phyloP scores from a whole-genome alignment of 2,797 vertebrate species.

The Echeneis naucrates region DNA sequence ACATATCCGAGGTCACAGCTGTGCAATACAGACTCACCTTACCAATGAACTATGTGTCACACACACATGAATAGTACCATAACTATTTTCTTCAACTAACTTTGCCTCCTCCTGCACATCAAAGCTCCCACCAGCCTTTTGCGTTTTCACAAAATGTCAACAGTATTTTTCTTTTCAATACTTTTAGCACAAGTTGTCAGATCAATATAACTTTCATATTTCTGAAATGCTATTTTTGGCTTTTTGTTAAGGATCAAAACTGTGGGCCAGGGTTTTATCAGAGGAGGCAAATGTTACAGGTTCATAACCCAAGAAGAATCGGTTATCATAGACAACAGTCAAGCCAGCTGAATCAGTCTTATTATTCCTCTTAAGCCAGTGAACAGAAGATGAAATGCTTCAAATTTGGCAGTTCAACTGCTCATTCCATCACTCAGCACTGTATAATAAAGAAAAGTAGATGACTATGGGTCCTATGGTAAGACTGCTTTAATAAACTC shows the following conservation, averaged over 20 bases:
- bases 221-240: conserved; percentile 2
- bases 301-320: conserved; percentile 52
- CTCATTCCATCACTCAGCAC: conserved; percentile 66
- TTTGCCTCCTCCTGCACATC: conserved; percentile 47
- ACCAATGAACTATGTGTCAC: conserved; percentile 46
- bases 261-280: conserved; percentile 48
- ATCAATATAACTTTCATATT: conserved; percentile 43
- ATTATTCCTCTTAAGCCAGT: conserved; percentile 60
- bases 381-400: conserved; percentile 69
- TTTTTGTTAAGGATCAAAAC: conserved; percentile 44
- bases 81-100: conserved; percentile 49
- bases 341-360: conserved; percentile 61
- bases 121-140: conserved; percentile 31
- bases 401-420: conserved; percentile 77
- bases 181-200: conserved; percentile 40
- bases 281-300: conserved; percentile 57
- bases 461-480: conserved; percentile 66
- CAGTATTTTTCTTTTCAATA: conserved; percentile 24
- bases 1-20: conserved; percentile 57
- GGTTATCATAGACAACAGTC: conserved; percentile 68
- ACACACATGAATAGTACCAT: conserved; percentile 67
- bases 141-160: conserved; percentile 39
- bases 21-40: conserved; percentile 43
- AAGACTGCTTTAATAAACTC: conserved; percentile 68
- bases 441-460: conserved; percentile 71